Evolutionary conservation across 2,888 invertebrate genomes (phyloP), one percentile per base, ranked within the genome.

Genomic region (Erebia epiphron): DNA sequence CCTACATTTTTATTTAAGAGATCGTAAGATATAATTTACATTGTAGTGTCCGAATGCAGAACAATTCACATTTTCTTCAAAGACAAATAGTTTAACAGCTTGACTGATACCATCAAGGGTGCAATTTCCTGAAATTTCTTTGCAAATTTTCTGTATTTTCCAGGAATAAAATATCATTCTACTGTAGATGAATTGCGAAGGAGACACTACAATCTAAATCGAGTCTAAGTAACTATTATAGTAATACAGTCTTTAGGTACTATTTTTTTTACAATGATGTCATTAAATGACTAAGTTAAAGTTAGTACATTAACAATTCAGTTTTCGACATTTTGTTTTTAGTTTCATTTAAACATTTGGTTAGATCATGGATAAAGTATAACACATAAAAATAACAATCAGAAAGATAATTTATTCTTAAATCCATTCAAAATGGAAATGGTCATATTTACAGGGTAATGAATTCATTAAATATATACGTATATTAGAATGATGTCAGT

Each of bases 161-260:
- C 54, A 18, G 10, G 54, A 10, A 54, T 10, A 10, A 54, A 18
- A 54, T 54, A 54, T 54, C 18, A 18, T 54, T 54, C 10, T 11
- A 14, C 7, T 18, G 1, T 46, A 14, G 5, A 1, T 11, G 21
- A 60, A 14, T n/a, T 21, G 49, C 21, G 21, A 21, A 13, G 11
- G 11, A 72, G 73, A 75, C 73, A 76, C 75, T 58, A 35, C 57
- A 58, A 58, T 58, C 8, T 46, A 64, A 56, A 68, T 71, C 61
- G 68, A 73, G 50, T 69, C 62, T 70, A 63, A 74, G 60, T 71
- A 72, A 71, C 60, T 72, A 74, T 73, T 68, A 75, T 61, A 74
- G 65, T 84, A 85, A 87, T 89, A 92, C 92, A 92, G 92, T 91
- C 92, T 92, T 92, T 91, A 90, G 87, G 89, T 86, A 83, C 90